Evolutionary conservation across 2,797 vertebrate genomes (phyloP).

Genomic region (Coilia nasus): DNA sequence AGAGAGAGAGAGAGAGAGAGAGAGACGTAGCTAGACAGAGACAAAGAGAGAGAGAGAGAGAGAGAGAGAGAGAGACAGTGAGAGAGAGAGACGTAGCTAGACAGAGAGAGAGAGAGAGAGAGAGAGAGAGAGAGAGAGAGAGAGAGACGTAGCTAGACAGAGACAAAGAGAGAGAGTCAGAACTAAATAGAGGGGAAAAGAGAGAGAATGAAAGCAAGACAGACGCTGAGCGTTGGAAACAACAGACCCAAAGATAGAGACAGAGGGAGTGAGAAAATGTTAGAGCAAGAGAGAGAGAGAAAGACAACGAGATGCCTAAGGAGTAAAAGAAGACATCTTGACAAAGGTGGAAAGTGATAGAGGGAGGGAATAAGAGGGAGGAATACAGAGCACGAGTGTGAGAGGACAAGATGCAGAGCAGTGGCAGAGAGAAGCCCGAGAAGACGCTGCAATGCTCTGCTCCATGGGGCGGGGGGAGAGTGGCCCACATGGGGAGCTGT

Average conservation of each 20-base stretch:
- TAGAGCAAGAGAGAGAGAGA: constrained; percentile 15
- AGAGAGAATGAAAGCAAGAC: no score
- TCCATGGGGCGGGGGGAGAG: neutral
- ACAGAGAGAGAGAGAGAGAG: neutral
- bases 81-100: neutral
- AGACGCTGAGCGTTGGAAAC: no score
- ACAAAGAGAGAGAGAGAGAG: constrained; percentile 21
- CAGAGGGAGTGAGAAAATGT: neutral
- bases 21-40: no score
- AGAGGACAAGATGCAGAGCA: neutral
- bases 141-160: neutral
- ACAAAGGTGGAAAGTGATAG: neutral
- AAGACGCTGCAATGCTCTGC: neutral
- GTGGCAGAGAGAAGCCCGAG: neutral
- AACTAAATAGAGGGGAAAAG: no score
- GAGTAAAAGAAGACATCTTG: neutral
- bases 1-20: neutral
- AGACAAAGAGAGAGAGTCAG: neutral
- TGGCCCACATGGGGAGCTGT: neutral
- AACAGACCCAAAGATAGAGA: neutral
- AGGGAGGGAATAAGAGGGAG: neutral
- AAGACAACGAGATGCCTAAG: neutral
- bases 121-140: neutral
- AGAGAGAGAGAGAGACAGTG: no score
- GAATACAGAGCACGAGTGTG: neutral